Conservation (phyloP, 2,113 vertebrate species). For the Rhodinocichla rosea region DNA sequence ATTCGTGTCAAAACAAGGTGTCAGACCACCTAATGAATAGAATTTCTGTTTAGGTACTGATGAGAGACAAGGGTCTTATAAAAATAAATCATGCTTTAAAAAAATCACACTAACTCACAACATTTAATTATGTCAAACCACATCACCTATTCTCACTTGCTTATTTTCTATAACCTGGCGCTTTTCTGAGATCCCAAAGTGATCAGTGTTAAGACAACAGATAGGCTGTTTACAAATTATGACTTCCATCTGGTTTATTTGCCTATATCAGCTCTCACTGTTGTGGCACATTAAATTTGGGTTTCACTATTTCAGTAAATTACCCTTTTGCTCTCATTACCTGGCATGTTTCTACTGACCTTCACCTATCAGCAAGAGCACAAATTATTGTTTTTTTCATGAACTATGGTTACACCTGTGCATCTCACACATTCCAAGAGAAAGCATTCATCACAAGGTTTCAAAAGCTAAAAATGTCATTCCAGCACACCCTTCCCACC, state of each 20-base stretch:
- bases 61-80: neutral
- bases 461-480: neutral
- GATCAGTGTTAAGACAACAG: neutral
- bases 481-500: neutral
- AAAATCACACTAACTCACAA: neutral
- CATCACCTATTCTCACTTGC: neutral
- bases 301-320: neutral
- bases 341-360: neutral
- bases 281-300: neutral
- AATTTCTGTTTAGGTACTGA: neutral
- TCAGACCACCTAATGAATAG: neutral
- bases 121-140: neutral
- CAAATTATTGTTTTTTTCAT: neutral
- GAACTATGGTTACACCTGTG: neutral
- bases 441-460: neutral
- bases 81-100: neutral
- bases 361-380: neutral
- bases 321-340: neutral
- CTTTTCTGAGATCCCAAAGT: neutral
- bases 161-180: neutral
- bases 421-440: neutral
- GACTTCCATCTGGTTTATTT: neutral
- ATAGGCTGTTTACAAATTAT: neutral
- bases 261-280: neutral
- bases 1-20: neutral